Evolutionary conservation across 2,113 vertebrate species (phyloP).

Genomic region (Pristiophorus japonicus): DNA sequence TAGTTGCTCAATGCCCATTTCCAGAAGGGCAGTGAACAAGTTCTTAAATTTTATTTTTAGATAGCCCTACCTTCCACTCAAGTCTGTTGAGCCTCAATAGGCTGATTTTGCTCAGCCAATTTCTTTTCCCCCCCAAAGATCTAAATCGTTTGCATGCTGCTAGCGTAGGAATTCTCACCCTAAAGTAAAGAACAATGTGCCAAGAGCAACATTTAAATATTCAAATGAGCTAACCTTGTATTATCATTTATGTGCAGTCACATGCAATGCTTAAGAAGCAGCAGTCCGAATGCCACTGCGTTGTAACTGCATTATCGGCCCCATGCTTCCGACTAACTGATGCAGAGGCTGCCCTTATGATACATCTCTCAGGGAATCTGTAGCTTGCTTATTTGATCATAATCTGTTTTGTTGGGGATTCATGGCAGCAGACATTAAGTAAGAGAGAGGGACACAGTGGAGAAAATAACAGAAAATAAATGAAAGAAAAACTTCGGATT

Average conservation of each 20-base stretch:
- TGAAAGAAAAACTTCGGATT: neutral
- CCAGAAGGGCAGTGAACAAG: neutral
- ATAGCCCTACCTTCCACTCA: neutral
- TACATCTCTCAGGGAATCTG: neutral
- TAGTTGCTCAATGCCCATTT: too few relatives aligned
- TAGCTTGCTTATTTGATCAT: neutral
- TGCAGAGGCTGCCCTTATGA: too few relatives aligned
- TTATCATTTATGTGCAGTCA: neutral
- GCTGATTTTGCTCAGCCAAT: neutral
- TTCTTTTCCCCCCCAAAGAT: neutral
- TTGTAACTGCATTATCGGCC: neutral
- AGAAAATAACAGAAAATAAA: neutral
- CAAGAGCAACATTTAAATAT: slow-evolving; percentile 8
- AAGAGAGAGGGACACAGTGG: neutral
- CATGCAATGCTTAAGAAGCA: neutral
- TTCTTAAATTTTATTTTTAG: neutral
- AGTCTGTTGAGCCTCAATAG: neutral
- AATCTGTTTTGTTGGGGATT: neutral
- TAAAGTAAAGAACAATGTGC: neutral
- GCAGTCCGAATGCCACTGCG: neutral
- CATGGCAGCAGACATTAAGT: neutral
- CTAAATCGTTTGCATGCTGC: neutral
- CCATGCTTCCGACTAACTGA: neutral
- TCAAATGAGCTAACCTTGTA: neutral
- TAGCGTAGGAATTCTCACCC: neutral